Base-by-base conservation (phyloP, 2,888 invertebrate species). In the Drosophila colorata region DNA sequence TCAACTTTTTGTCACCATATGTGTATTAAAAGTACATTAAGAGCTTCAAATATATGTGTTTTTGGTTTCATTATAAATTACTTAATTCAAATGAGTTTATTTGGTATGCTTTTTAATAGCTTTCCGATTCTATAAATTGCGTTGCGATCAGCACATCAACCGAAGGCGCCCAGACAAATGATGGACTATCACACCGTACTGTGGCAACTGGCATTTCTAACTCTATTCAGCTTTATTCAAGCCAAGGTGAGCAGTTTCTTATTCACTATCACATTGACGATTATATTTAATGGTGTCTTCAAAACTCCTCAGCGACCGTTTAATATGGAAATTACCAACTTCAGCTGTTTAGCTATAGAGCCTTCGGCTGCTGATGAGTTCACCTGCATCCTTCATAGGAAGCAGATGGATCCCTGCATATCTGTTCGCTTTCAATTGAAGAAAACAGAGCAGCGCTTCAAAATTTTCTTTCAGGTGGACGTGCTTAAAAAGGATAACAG, bases 401-500 rank as follows among this genome's bases (percentile, higher is more conserved):
- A 46, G 1, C 43, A 51, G 0, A 2, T n/a, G 2, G 14, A 5
- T 5, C 65, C 67, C 0, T 0, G 31, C 0, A 0, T 75, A 1
- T 28, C 59, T 5, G 53, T 18, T 8, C 20, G 14, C 28, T 9
- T 60, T 75, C 2, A 58, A 1, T 5, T 85, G 0, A 40, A 28
- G 16, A 38, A 63, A 11, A 55, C 40, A 2, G 16, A 51, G 4
- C 40, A n/a, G 0, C 1, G 61, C 0, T 73, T 75, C 7, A 23
- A 68, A 4, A 48, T 86, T 0, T 18, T 13, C 0, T 23, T 47
- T 2, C 4, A 4, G 0, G 35, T 80, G 14, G 68, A 82, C 47
- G 28, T 88, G 20, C 0, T 74, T 0, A 76, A 68, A 13, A 77
- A 70, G 58, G 77, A 80, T 44, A 70, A 82, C 14, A 71, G 5